A percentile compares a stretch with the other conserved stretches of the same genome.
Evolutionary conservation across 2,888 invertebrate species (phyloP).

Genomic region (Odontocolon sp.): DNA sequence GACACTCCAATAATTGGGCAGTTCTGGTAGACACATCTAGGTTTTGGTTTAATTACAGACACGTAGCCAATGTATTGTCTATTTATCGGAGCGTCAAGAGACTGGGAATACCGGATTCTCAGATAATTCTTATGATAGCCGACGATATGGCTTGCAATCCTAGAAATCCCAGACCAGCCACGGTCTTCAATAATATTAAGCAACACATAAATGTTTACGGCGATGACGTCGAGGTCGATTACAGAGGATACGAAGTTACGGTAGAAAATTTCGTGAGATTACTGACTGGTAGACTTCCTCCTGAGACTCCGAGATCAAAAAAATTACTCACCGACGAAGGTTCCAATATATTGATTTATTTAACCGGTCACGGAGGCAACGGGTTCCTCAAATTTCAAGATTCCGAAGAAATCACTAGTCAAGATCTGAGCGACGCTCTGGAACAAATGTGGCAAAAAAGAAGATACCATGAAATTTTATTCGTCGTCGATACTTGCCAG

Average conservation of each 20-base stretch:
- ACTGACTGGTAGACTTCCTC: slow-evolving; percentile 95
- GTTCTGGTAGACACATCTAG: slow-evolving; percentile 98
- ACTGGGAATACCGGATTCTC: slow-evolving; percentile 98
- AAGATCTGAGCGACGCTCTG: slow-evolving; percentile 98
- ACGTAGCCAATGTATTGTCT: slow-evolving; percentile 99
- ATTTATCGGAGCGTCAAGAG: slow-evolving; percentile 99
- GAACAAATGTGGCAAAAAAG: slow-evolving; percentile 99
- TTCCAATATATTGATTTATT: slow-evolving; percentile 97
- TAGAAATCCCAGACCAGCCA: slow-evolving; percentile 97
- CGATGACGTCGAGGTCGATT: slow-evolving; percentile 99
- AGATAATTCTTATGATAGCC: slow-evolving; percentile 99
- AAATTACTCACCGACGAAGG: slow-evolving; percentile 97
- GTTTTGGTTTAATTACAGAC: slow-evolving; percentile 99
- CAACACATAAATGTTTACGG: slow-evolving; percentile 99
- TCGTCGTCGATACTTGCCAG: slow-evolving; percentile 99
- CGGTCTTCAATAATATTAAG: slow-evolving; percentile 98
- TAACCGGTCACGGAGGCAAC: slow-evolving; percentile 99
- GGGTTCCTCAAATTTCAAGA: slow-evolving; percentile 99
- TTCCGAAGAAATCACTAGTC: slow-evolving; percentile 98
- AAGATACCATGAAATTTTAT: slow-evolving; percentile 98
- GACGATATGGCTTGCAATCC: slow-evolving; percentile 99
- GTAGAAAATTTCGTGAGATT: slow-evolving; percentile 99
- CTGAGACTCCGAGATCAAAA: slow-evolving; percentile 97
- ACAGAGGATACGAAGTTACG: slow-evolving; percentile 96
- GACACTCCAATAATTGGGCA: slow-evolving; percentile 99